Evolutionary conservation across 2,888 invertebrate genomes (phyloP), one percentile per base, ranked within the genome.

Genomic region (Mythimna lalbum): DNA sequence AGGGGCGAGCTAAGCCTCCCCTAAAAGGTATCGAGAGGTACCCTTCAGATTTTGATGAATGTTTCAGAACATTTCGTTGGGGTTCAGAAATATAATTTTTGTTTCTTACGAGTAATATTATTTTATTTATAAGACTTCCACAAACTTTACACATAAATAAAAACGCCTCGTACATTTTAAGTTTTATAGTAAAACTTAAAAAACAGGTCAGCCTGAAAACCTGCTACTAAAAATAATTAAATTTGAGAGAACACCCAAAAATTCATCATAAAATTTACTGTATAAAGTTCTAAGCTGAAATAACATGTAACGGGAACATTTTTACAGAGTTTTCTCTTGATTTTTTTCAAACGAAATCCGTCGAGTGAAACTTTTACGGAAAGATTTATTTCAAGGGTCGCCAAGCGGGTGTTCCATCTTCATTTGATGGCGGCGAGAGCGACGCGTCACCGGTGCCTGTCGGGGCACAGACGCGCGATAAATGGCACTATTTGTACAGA

Each of bases 401-500:
- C 72, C 82, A 84, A 88, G 85, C 81, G 81, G 82, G 78, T 67
- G 77, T 82, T 90, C 83, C 77, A 84, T 90, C 89, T 90, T 90
- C 89, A 90, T 89, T 88, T 86, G 82, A 81, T 77, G 87, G 81
- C 78, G 75, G 76, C 69, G 57, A 55, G 55, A 12, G 56, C 33
- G 69, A 67, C 81, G 81, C 86, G 86, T 78, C 86, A 81, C 75
- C 88, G 83, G 73, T 75, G 78, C 63, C 49, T 80, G 78, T 57
- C 75, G 73, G 64, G 81, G 62, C 78, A 80, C 77, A 70, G 78
- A 72, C 78, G 82, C 78, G 76, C 86, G 84, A 90, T 87, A 81
- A 86, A 90, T 89, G 77, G 81, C 86, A 84, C 90, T 83, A 90
- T 90, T 90, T 89, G 86, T 90, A 88, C 87, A 86, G 89, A 90